Conservation (phyloP, 2,113 vertebrate genomes). For the Craseonycteris thonglongyai region DNA sequence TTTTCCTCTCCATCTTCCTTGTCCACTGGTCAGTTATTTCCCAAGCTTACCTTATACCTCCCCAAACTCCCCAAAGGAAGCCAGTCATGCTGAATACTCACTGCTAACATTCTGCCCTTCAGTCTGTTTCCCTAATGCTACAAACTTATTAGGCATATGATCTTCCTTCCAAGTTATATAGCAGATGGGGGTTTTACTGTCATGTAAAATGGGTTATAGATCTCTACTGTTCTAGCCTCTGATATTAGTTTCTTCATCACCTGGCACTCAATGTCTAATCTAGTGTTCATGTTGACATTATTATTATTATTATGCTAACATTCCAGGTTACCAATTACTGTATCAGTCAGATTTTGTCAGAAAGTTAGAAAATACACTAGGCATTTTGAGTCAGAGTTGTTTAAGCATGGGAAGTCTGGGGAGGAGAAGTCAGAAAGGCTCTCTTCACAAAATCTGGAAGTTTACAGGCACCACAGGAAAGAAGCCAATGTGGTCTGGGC, state of each 20-base stretch:
- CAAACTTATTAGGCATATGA: background rate
- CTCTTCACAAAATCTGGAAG: background rate
- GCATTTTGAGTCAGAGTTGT: background rate
- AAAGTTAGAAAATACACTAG: background rate
- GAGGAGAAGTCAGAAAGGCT: background rate
- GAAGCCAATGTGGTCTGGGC: background rate
- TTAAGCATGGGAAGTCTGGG: background rate
- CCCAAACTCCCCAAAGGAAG: background rate
- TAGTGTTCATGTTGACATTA: background rate
- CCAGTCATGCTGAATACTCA: background rate
- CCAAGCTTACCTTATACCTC: background rate
- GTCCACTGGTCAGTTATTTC: background rate
- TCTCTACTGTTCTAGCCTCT: background rate
- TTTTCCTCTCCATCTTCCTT: background rate
- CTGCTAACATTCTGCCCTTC: background rate
- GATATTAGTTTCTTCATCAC: background rate
- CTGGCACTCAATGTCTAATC: background rate
- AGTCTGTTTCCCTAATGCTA: background rate
- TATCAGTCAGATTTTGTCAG: background rate
- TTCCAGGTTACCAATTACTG: background rate
- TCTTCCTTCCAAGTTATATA: background rate
- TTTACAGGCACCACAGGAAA: background rate
- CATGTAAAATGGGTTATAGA: background rate
- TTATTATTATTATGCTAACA: background rate
- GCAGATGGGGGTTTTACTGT: background rate